These are phyloP conservation scores for Machaerirhynchus nigripectus DNA, from an alignment of 2,113 vertebrate species.

Conservation along the genomic window DNA sequence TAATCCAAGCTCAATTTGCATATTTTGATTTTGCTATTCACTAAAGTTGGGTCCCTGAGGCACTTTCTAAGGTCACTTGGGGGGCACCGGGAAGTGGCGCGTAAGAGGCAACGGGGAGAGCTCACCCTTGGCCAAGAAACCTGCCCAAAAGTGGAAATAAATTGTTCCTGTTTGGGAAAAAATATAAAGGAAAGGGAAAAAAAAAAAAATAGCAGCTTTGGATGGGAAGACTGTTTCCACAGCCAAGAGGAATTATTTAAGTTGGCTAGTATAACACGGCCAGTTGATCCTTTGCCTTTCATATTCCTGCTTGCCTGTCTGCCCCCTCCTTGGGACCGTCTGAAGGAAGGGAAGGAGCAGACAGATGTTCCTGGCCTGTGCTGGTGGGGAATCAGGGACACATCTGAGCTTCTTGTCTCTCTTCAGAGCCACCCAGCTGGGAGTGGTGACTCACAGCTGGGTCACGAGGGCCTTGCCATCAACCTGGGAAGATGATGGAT, in stretches of 20 bases:
- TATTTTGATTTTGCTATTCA: slow-evolving; percentile 60
- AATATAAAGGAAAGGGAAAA: neutral
- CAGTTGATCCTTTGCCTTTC: slow-evolving; percentile 47
- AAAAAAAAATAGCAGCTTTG: neutral
- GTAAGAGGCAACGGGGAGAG: neutral
- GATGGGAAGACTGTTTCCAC: slow-evolving; percentile 42
- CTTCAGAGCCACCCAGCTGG: slow-evolving; percentile 20
- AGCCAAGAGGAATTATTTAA: slow-evolving; percentile 62
- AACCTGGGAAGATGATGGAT: slow-evolving; percentile 3
- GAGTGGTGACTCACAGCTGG: slow-evolving; percentile 9
- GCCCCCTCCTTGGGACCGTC: neutral
- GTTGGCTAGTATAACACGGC: slow-evolving; percentile 10
- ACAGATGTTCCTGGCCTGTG: slow-evolving; percentile 25
- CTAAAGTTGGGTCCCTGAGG: neutral
- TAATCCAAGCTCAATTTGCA: neutral
- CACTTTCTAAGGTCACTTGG: neutral
- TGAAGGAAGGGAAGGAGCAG: slow-evolving; percentile 29
- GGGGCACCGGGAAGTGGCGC: accelerated
- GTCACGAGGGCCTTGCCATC: neutral
- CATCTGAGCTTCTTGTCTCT: neutral
- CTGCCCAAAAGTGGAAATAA: slow-evolving; percentile 41
- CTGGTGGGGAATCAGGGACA: neutral
- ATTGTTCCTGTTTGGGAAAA: neutral
- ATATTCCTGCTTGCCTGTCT: slow-evolving; percentile 19
- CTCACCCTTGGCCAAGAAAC: neutral